phyloP scores from a whole-genome alignment of 64 coral and sea anemone genomes.

The Porites lutea region DNA sequence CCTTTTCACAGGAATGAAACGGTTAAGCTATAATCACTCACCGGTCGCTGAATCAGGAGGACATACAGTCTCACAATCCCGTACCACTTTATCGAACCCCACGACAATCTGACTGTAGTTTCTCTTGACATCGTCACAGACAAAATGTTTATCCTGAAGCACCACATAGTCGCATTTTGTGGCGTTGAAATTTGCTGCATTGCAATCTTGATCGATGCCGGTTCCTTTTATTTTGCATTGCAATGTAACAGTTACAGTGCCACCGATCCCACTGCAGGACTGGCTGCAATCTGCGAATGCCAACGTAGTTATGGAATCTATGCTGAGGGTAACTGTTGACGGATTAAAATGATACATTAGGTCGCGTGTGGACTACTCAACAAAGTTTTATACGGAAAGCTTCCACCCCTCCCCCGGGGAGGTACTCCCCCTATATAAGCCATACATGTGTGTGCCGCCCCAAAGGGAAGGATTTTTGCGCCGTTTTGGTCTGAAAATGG shows the following conservation, averaged over 20 bases:
- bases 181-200: not conserved
- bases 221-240: not conserved
- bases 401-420: too few species aligned
- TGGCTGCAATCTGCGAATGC: not conserved
- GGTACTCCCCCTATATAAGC: too few species aligned
- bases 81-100: not conserved
- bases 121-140: not conserved
- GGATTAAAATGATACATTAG: not conserved
- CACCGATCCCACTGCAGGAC: not conserved
- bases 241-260: constrained; percentile 12
- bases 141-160: not conserved
- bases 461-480: too few species aligned
- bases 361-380: too few species aligned
- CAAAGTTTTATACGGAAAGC: too few species aligned
- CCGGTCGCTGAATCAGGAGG: not conserved
- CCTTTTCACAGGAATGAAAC: not conserved
- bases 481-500: too few species aligned
- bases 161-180: constrained; percentile 20
- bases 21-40: not conserved
- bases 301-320: not conserved
- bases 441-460: too few species aligned
- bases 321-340: not conserved
- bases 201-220: not conserved
- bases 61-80: not conserved
- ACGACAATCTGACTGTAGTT: not conserved